These are phyloP conservation scores for Crematogaster levior DNA, from an alignment of 2,888 invertebrate genomes.

Conservation along the genomic window DNA sequence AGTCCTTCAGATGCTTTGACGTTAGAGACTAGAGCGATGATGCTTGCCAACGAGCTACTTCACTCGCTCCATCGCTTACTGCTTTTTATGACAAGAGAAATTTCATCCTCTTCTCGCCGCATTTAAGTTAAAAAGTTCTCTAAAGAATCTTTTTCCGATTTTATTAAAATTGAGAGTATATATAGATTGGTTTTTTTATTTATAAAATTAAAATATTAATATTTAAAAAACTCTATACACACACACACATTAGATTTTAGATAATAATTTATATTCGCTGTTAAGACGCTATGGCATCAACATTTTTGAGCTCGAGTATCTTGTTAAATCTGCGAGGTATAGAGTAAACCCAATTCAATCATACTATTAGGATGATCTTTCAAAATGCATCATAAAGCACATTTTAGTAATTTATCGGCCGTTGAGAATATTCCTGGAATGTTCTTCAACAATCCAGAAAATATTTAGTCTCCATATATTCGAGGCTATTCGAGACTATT, in stretches of 20 bases:
- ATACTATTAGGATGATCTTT: not conserved
- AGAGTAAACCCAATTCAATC: not conserved
- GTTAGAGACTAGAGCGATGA: slow-evolving; percentile 34
- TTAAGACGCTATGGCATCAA: not conserved
- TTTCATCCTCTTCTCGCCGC: not conserved
- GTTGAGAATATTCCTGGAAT: not conserved
- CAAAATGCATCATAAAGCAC: not conserved
- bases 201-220: not conserved
- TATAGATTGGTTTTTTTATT: not conserved
- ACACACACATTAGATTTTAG: not conserved
- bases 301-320: not conserved
- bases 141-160: not conserved
- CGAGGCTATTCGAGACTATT: not conserved
- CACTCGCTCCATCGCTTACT: slow-evolving; percentile 10
- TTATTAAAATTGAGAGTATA: not conserved
- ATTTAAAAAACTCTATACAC: not conserved
- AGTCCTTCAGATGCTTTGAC: slow-evolving; percentile 14
- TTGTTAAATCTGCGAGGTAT: not conserved
- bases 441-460: not conserved
- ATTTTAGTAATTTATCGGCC: slow-evolving; percentile 3
- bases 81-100: not conserved
- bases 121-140: not conserved
- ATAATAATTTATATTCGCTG: not conserved
- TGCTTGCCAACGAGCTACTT: slow-evolving; percentile 33
- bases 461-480: not conserved